phyloP scores from a whole-genome alignment of 2,888 invertebrate genomes.

The Leptothorax acervorum region DNA sequence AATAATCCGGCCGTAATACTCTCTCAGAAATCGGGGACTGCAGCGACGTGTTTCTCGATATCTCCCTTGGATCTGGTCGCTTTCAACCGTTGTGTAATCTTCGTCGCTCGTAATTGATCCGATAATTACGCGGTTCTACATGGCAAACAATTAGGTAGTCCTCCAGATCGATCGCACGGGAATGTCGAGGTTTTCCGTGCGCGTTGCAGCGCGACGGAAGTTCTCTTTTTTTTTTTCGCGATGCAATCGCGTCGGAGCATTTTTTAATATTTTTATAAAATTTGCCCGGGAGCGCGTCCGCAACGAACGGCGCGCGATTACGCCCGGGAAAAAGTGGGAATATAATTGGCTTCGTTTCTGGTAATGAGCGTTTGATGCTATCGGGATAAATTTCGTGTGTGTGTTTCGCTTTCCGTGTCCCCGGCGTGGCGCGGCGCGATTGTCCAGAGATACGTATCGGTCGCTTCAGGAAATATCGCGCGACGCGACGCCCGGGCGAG shows the following conservation, averaged over 20 bases:
- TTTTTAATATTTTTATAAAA: constrained; percentile 39
- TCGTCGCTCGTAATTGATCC: constrained; percentile 14
- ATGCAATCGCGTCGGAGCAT: not conserved
- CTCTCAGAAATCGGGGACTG: constrained; percentile 1
- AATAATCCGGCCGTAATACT: constrained; percentile 20
- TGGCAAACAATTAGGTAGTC: not conserved
- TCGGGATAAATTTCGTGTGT: constrained; percentile 43
- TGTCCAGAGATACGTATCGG: constrained; percentile 41
- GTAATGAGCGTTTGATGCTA: constrained; percentile 50
- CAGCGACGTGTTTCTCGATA: constrained; percentile 29
- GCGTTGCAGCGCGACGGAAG: not conserved
- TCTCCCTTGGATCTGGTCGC: constrained; percentile 22
- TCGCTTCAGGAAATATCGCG: constrained; percentile 46
- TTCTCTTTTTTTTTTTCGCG: not conserved
- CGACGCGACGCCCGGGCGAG: constrained; percentile 27
- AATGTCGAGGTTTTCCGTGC: not conserved
- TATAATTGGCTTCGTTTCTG: constrained; percentile 50
- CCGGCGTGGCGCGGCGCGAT: not conserved
- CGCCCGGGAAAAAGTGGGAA: constrained; percentile 1
- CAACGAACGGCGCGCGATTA: constrained; percentile 34
- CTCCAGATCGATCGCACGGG: not conserved
- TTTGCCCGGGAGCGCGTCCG: not conserved
- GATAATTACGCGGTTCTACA: constrained; percentile 15
- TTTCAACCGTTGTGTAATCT: constrained; percentile 28
- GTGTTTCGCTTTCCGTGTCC: constrained; percentile 27